A percentile compares a stretch with the other conserved stretches of the same genome.
These are phyloP conservation scores for Dendrolimus pini DNA, from an alignment of 2,888 invertebrate species.

Conservation along the genomic window DNA sequence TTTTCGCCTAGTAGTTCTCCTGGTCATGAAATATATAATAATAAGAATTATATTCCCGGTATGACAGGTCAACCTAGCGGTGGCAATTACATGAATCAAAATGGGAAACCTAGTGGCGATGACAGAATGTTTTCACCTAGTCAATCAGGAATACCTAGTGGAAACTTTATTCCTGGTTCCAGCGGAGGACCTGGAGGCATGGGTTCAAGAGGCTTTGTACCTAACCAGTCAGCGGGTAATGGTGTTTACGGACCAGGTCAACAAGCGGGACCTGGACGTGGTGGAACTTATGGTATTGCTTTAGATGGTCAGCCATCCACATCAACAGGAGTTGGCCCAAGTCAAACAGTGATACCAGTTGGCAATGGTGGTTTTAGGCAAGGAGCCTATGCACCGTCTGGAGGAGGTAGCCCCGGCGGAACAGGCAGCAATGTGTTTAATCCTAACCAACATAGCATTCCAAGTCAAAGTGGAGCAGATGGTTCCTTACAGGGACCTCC, in stretches of 20 bases:
- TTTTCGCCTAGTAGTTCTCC: not conserved
- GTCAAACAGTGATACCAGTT: conserved; percentile 3
- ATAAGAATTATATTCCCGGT: not conserved
- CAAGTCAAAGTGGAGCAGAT: conserved; percentile 6
- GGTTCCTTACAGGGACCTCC: not conserved
- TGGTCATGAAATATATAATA: not conserved
- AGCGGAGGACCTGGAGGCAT: conserved; percentile 6
- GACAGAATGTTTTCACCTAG: not conserved
- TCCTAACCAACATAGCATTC: conserved; percentile 1
- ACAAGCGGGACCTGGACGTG: conserved; percentile 3
- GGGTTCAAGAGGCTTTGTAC: not conserved
- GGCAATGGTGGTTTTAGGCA: conserved; percentile 2
- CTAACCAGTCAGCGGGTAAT: conserved; percentile 4
- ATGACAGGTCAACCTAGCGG: not conserved
- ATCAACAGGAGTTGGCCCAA: not conserved
- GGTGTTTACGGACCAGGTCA: conserved; percentile 7
- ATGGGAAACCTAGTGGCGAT: not conserved
- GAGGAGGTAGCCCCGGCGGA: not conserved
- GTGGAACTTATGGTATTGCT: conserved; percentile 1
- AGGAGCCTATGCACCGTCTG: conserved; percentile 2
- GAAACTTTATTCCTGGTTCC: not conserved
- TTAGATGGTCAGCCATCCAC: conserved; percentile 6
- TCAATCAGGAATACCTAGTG: not conserved
- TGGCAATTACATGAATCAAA: not conserved
- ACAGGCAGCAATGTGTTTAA: not conserved